phyloP scores from a whole-genome alignment of 2,888 invertebrate genomes.

The Papilio gigon region DNA sequence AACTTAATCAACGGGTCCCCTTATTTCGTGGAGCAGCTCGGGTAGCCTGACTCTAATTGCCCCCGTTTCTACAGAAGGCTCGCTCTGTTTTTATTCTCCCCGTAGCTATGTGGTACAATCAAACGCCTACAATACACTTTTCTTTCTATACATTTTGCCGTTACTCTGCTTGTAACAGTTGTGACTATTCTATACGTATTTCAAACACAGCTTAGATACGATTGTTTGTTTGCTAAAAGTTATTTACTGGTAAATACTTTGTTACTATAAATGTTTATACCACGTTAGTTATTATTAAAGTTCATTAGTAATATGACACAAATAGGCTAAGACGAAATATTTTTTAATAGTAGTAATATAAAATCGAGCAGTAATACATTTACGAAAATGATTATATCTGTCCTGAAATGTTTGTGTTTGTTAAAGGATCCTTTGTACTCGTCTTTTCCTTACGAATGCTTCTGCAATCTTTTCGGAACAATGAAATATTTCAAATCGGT shows the following conservation, averaged over 20 bases:
- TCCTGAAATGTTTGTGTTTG: neutral
- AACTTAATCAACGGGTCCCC: conserved; percentile 45
- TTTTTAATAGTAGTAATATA: neutral
- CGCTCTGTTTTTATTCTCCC: conserved; percentile 34
- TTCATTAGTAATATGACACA: too few species aligned
- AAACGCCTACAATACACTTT: conserved; percentile 34
- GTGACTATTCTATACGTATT: conserved; percentile 8
- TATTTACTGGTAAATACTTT: neutral
- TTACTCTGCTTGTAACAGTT: conserved; percentile 17
- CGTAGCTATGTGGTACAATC: conserved; percentile 35
- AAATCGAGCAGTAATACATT: neutral
- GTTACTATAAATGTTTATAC: too few species aligned
- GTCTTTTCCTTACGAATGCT: neutral
- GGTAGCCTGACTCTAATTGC: conserved; percentile 40
- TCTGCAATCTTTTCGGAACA: conserved; percentile 10
- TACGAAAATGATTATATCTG: neutral
- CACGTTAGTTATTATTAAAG: too few species aligned
- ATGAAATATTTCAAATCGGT: conserved; percentile 26
- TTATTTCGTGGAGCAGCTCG: conserved; percentile 45
- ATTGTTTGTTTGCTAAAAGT: neutral
- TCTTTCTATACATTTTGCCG: conserved; percentile 7
- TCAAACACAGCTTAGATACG: neutral
- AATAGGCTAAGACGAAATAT: too few species aligned
- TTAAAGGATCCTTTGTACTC: neutral
- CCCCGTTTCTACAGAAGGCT: conserved; percentile 38